A percentile compares a stretch with the other conserved stretches of the same genome.
Evolutionary conservation across 2,888 invertebrate genomes (phyloP).

Genomic region (Anagyrus pseudococci): DNA sequence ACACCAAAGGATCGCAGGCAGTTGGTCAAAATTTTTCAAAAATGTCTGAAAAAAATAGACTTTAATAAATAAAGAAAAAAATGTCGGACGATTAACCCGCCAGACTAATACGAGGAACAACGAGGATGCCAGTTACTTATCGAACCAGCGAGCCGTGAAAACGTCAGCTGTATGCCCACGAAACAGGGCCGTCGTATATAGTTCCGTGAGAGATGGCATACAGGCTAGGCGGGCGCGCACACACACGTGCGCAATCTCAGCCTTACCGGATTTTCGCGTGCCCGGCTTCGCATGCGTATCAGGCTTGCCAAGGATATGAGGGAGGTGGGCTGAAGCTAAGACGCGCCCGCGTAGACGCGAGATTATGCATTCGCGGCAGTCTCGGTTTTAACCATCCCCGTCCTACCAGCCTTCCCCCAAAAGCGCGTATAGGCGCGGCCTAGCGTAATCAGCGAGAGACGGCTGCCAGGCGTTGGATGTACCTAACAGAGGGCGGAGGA

Average conservation of each 20-base stretch:
- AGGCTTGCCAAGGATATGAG: background rate
- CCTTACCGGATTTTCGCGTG: constrained; percentile 18
- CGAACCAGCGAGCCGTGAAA: constrained; percentile 8
- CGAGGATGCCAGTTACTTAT: background rate
- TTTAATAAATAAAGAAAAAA: background rate
- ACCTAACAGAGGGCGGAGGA: background rate
- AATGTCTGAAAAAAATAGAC: background rate
- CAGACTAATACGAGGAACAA: background rate
- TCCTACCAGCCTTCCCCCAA: constrained; percentile 1
- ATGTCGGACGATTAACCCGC: background rate
- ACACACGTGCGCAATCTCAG: constrained; percentile 16
- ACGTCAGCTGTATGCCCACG: constrained; percentile 15
- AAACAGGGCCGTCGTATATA: too few species aligned
- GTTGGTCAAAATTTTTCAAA: too few species aligned
- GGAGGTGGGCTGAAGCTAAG: constrained; percentile 1
- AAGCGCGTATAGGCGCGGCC: background rate
- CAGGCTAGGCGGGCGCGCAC: background rate
- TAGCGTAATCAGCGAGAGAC: background rate
- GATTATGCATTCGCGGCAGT: constrained; percentile 27
- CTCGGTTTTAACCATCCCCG: constrained; percentile 23
- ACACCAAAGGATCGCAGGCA: too few species aligned
- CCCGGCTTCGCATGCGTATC: background rate
- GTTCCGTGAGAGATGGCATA: too few species aligned
- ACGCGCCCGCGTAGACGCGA: background rate
- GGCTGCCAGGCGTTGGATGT: background rate